Evolutionary conservation across 2,797 vertebrate species (phyloP).

Genomic region (Schizopygopsis malacanthus): DNA sequence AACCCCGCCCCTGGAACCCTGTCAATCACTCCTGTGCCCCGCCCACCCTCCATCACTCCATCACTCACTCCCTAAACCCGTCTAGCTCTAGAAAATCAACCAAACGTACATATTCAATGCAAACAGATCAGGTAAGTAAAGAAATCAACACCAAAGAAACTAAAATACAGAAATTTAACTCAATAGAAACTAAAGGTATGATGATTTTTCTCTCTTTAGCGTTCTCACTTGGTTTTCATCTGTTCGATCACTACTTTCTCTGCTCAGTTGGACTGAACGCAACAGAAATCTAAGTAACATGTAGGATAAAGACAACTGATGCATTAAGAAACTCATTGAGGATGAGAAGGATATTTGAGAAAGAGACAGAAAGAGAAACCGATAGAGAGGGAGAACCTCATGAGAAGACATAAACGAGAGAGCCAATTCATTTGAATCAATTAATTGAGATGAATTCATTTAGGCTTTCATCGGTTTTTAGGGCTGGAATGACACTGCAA

Average conservation of each 20-base stretch:
- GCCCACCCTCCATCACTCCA: slow-evolving; percentile 72
- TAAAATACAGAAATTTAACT: slow-evolving; percentile 81
- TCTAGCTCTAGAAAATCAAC: slow-evolving; percentile 62
- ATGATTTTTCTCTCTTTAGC: slow-evolving; percentile 67
- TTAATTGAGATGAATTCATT: slow-evolving; percentile 68
- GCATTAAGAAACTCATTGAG: slow-evolving; percentile 85
- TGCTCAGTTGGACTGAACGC: slow-evolving; percentile 79
- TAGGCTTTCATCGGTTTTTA: slow-evolving; percentile 77
- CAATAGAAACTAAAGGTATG: slow-evolving; percentile 81
- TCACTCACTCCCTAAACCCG: slow-evolving; percentile 59
- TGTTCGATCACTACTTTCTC: slow-evolving; percentile 71
- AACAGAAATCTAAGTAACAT: slow-evolving; percentile 86
- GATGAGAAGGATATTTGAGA: slow-evolving; percentile 80
- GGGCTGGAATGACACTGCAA: slow-evolving; percentile 77
- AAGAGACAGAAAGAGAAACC: slow-evolving; percentile 73
- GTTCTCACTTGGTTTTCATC: slow-evolving; percentile 56
- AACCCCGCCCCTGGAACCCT: slow-evolving; percentile 66
- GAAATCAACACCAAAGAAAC: slow-evolving; percentile 80
- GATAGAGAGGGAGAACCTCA: slow-evolving; percentile 76
- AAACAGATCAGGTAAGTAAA: slow-evolving; percentile 80
- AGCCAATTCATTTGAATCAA: slow-evolving; percentile 70
- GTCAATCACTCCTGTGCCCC: slow-evolving; percentile 44
- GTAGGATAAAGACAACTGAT: slow-evolving; percentile 85
- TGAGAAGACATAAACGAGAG: slow-evolving; percentile 67
- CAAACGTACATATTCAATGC: slow-evolving; percentile 77